These are phyloP conservation scores for Mionectes macconnelli DNA, from an alignment of 2,113 vertebrate species.

Conservation along the genomic window DNA sequence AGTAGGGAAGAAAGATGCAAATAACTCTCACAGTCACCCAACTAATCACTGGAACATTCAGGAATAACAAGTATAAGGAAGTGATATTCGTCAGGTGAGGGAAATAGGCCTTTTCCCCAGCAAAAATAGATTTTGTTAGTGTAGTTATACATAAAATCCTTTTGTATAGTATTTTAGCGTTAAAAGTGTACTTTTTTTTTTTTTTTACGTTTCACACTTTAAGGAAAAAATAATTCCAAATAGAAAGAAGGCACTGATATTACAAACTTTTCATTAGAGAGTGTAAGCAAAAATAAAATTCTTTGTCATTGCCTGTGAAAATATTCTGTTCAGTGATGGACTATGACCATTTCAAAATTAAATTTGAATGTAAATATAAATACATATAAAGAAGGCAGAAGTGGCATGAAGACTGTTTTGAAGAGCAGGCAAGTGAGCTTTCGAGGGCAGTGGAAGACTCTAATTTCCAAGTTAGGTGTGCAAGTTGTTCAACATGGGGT, in stretches of 20 bases:
- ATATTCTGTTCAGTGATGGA: background rate
- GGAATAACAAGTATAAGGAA: conserved; percentile 18
- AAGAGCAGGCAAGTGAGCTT: background rate
- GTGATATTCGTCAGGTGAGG: conserved; percentile 16
- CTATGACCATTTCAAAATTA: background rate
- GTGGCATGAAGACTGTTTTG: background rate
- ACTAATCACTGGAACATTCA: conserved; percentile 39
- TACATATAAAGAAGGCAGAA: background rate
- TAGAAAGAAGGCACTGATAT: background rate
- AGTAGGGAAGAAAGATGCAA: conserved; percentile 65
- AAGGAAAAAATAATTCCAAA: background rate
- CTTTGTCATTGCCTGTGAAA: background rate
- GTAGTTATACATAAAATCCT: background rate
- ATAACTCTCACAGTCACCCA: conserved; percentile 4
- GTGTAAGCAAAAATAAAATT: background rate
- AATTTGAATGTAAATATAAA: background rate
- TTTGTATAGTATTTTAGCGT: background rate
- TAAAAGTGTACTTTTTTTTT: background rate
- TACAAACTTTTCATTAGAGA: background rate
- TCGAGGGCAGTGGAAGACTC: background rate
- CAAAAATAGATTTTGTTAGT: conserved; percentile 1
- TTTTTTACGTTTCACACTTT: background rate
- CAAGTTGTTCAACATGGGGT: background rate
- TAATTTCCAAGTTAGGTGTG: background rate
- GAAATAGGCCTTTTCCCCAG: conserved; percentile 17